Percentiles rank a stretch among this genome's conserved stretches.
Conservation (phyloP, 2,113 vertebrate genomes). For the Caloenas nicobarica region DNA sequence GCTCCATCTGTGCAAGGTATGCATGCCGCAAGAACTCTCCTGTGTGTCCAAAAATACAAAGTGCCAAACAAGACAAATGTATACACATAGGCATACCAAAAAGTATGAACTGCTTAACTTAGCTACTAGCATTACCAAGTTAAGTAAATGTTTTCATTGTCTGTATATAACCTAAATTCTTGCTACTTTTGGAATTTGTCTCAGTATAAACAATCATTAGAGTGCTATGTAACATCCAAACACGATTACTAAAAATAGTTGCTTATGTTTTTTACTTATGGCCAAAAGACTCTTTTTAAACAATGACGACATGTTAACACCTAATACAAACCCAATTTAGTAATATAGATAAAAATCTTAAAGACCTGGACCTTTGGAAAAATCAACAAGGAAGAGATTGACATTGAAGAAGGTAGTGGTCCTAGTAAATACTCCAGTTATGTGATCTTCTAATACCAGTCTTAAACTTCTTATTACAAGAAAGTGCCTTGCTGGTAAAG, state of each 20-base stretch:
- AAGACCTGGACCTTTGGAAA: not conserved
- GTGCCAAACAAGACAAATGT: constrained; percentile 46
- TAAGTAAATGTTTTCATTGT: constrained; percentile 83
- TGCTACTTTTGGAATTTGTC: constrained; percentile 57
- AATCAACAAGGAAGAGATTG: not conserved
- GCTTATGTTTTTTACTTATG: constrained; percentile 44
- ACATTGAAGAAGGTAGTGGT: not conserved
- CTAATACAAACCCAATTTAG: not conserved
- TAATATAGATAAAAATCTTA: not conserved
- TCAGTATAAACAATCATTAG: constrained; percentile 56
- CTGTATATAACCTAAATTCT: constrained; percentile 58
- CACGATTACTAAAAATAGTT: constrained; percentile 59
- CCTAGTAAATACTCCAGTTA: not conserved
- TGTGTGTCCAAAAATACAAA: constrained; percentile 37
- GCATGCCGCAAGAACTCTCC: not conserved
- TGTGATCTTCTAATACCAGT: not conserved
- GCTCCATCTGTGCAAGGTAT: constrained; percentile 89
- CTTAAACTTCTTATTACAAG: not conserved
- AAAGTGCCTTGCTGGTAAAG: not conserved
- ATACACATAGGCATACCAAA: constrained; percentile 76
- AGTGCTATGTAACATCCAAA: constrained; percentile 49
- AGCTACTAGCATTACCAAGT: constrained; percentile 81
- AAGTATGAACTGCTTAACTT: constrained; percentile 66
- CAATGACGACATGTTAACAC: not conserved
- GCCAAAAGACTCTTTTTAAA: not conserved